A percentile compares a stretch with the other conserved stretches of the same genome.
Conservation (phyloP, 2,113 vertebrate species). For the Erinaceus europaeus region DNA sequence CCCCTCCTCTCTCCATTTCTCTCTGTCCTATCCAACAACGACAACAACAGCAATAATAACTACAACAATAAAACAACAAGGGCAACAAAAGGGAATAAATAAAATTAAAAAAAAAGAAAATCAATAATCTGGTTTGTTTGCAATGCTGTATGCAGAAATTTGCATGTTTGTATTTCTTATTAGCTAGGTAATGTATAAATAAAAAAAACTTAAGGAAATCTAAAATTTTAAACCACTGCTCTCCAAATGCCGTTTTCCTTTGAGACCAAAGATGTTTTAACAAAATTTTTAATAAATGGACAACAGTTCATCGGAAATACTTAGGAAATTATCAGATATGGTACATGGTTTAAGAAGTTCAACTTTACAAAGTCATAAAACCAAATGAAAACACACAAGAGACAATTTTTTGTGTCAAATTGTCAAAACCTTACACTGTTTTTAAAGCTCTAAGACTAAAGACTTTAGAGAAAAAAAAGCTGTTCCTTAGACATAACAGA, state of each 20-base stretch:
- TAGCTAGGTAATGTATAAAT: background rate
- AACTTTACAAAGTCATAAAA: background rate
- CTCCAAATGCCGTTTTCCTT: conserved; percentile 3
- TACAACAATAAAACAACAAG: too few relatives aligned
- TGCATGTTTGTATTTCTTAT: background rate
- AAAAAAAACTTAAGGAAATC: background rate
- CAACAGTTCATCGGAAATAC: conserved; percentile 18
- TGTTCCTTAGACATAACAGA: background rate
- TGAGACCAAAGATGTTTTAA: conserved; percentile 12
- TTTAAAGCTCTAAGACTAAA: background rate
- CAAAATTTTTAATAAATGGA: background rate
- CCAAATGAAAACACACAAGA: conserved; percentile 11
- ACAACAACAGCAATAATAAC: too few relatives aligned
- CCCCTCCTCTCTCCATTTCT: too few relatives aligned
- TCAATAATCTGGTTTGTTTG: background rate
- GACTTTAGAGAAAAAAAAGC: conserved; percentile 23
- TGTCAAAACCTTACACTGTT: background rate
- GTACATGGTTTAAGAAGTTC: conserved; percentile 1
- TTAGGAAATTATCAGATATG: background rate
- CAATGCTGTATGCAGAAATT: background rate
- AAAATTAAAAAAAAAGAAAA: too few relatives aligned
- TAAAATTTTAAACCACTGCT: background rate
- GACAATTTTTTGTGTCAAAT: background rate
- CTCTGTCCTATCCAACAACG: too few relatives aligned
- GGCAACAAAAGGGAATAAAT: too few relatives aligned